phyloP scores from a whole-genome alignment of 2,113 vertebrate species.

The Nibea albiflora region DNA sequence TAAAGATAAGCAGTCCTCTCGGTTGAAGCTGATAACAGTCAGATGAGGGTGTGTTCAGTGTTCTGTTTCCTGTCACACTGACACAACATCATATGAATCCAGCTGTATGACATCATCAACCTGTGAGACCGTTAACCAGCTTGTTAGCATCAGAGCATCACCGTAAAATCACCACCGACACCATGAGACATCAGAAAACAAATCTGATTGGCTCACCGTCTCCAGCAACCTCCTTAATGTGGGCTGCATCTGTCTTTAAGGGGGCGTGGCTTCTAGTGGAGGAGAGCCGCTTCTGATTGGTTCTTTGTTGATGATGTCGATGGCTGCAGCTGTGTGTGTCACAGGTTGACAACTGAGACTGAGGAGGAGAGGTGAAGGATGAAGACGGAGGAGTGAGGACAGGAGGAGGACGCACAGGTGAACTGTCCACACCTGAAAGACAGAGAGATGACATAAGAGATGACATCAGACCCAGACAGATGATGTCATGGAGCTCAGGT shows the following conservation, averaged over 20 bases:
- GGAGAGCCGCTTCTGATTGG: conserved; percentile 62
- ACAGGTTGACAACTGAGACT: conserved; percentile 18
- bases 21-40: conserved; percentile 29
- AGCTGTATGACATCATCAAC: too few relatives aligned
- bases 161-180: too few relatives aligned
- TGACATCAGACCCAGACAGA: not conserved
- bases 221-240: conserved; percentile 81
- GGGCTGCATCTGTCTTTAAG: conserved; percentile 71
- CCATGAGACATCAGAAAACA: too few relatives aligned
- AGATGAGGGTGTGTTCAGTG: not conserved
- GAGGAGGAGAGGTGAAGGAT: conserved; percentile 21
- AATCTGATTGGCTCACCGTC: conserved; percentile 78
- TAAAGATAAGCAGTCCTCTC: conserved; percentile 52
- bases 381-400: conserved; percentile 52
- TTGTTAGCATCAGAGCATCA: too few relatives aligned
- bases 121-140: too few relatives aligned
- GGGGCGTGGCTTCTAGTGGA: conserved; percentile 74
- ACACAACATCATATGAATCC: too few relatives aligned
- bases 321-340: conserved; percentile 29
- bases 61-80: conserved; percentile 11
- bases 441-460: not conserved
- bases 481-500: not conserved
- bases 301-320: conserved; percentile 20
- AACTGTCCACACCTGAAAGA: conserved; percentile 35
- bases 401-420: conserved; percentile 24